Conservation (phyloP, 2,113 vertebrate genomes). For the Scophthalmus maximus region DNA sequence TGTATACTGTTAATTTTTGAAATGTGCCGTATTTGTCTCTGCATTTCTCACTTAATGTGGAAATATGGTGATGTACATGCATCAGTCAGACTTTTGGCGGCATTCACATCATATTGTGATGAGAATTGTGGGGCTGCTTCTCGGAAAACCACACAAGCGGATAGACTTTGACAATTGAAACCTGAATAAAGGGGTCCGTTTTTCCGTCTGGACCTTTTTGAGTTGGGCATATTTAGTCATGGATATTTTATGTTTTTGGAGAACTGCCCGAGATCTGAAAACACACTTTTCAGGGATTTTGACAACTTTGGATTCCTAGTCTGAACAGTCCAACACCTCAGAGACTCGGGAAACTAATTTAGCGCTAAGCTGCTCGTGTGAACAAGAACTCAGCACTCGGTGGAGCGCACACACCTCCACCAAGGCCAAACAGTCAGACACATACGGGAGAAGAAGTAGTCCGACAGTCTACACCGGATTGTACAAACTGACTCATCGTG, state of each 20-base stretch:
- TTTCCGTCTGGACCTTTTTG: neutral
- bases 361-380: neutral
- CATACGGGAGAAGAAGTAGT: neutral
- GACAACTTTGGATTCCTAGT: neutral
- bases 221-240: neutral
- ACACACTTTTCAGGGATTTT: neutral
- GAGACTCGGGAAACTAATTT: neutral
- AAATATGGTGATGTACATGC: no score
- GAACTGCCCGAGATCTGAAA: neutral
- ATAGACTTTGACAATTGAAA: neutral
- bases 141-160: neutral
- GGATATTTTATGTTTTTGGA: neutral
- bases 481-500: no score
- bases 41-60: neutral
- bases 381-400: neutral
- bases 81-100: no score
- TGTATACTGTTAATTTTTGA: no score
- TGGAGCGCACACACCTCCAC: neutral
- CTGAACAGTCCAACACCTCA: neutral
- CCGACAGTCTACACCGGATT: neutral
- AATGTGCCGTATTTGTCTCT: neutral
- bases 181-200: neutral
- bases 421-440: neutral
- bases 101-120: no score
- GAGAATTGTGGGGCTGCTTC: no score